These are phyloP conservation scores for Synanthedon myopaeformis DNA, from an alignment of 2,888 invertebrate species.

Conservation along the genomic window DNA sequence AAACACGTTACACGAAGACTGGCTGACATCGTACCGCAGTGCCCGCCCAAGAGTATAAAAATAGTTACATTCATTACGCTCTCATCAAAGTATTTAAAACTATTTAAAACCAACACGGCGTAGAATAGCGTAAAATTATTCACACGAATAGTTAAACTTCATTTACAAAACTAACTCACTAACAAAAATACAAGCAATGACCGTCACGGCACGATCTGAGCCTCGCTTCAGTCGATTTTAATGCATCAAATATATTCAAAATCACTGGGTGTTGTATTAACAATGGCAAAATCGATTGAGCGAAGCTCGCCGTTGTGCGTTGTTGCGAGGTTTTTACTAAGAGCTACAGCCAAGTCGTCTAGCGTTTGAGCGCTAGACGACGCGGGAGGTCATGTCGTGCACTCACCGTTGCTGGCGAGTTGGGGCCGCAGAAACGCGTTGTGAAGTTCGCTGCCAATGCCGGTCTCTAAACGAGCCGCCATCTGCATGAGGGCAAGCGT, in stretches of 20 bases:
- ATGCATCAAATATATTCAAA: background rate
- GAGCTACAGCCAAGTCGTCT: constrained; percentile 33
- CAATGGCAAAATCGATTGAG: constrained; percentile 23
- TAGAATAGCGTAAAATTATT: constrained; percentile 32
- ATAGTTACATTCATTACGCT: background rate
- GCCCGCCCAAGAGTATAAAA: constrained; percentile 2
- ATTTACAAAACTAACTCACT: constrained; percentile 63
- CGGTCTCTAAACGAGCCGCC: constrained; percentile 70
- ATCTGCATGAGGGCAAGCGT: constrained; percentile 72
- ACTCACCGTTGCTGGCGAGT: constrained; percentile 70
- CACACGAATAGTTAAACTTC: constrained; percentile 43
- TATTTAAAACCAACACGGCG: constrained; percentile 36
- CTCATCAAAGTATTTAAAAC: background rate
- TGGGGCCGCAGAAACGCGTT: constrained; percentile 64
- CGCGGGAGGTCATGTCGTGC: constrained; percentile 56
- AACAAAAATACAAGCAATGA: constrained; percentile 63
- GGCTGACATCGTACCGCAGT: constrained; percentile 4
- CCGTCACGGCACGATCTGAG: constrained; percentile 61
- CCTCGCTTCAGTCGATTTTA: constrained; percentile 34
- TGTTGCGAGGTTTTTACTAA: constrained; percentile 56
- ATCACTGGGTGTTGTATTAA: background rate
- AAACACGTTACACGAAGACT: constrained; percentile 1
- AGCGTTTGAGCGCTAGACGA: constrained; percentile 44
- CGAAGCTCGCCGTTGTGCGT: constrained; percentile 55
- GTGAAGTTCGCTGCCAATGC: constrained; percentile 60